Evolutionary conservation across 2,113 vertebrate genomes (phyloP).

Genomic region (Plectropomus leopardus): DNA sequence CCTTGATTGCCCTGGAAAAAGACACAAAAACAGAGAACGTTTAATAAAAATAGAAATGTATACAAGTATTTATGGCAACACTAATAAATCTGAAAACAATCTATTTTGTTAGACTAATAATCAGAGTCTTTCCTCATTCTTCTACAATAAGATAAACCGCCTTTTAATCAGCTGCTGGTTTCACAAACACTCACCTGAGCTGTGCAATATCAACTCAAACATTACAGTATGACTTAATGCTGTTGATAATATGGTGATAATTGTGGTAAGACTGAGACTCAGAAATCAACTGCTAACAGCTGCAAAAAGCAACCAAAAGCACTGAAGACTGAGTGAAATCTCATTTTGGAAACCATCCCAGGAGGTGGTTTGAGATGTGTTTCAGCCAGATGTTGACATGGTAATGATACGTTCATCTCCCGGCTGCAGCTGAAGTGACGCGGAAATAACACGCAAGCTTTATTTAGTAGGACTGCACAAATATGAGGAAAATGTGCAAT

Average conservation of each 20-base stretch:
- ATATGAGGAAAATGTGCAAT: too few relatives aligned
- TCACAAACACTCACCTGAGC: background rate
- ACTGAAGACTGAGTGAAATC: background rate
- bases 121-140: background rate
- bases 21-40: background rate
- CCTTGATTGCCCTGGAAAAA: constrained; percentile 95
- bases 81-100: background rate
- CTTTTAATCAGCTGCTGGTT: background rate
- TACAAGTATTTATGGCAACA: background rate
- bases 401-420: background rate
- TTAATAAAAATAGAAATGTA: background rate
- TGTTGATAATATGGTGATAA: background rate
- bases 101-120: background rate
- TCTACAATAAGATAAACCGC: background rate
- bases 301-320: background rate
- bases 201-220: background rate
- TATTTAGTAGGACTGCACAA: too few relatives aligned
- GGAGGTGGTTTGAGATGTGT: background rate
- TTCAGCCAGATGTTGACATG: background rate
- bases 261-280: background rate
- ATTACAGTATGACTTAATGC: background rate
- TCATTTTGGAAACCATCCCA: background rate
- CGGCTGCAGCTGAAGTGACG: background rate
- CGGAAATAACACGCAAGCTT: too few relatives aligned
- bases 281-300: background rate